Percentiles rank a stretch among this genome's conserved stretches.
phyloP scores from a whole-genome alignment of 2,797 vertebrate species.

The Oreonectes daqikongensis region DNA sequence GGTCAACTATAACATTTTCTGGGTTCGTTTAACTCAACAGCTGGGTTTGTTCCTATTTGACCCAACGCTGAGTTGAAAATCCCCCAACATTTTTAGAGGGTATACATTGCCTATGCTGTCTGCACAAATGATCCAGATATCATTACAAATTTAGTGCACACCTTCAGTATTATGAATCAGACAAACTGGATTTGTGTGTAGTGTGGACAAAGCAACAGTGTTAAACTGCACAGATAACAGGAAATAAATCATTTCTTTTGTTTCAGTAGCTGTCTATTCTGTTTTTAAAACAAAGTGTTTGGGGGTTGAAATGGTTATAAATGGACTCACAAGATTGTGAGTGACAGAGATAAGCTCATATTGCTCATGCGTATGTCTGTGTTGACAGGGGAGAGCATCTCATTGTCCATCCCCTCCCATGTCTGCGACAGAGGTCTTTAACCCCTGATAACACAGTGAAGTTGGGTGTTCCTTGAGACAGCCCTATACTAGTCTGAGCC shows the following conservation, averaged over 20 bases:
- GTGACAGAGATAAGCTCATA: slow-evolving; percentile 42
- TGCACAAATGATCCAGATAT: no score
- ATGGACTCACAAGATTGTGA: slow-evolving; percentile 18
- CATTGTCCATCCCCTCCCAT: slow-evolving; percentile 8
- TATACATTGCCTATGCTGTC: no score
- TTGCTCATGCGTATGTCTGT: slow-evolving; percentile 18
- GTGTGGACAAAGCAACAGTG: no score
- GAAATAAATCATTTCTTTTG: background rate
- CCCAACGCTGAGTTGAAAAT: no score
- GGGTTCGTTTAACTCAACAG: no score
- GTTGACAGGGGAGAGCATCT: slow-evolving; percentile 21
- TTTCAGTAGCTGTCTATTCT: slow-evolving; percentile 9
- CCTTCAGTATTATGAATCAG: no score
- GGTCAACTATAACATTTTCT: no score
- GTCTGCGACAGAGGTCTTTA: slow-evolving; percentile 17
- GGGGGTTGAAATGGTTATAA: slow-evolving; percentile 52
- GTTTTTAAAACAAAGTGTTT: slow-evolving; percentile 13
- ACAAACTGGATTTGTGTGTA: no score
- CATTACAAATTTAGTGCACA: no score
- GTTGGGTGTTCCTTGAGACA: slow-evolving; percentile 8
- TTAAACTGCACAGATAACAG: no score
- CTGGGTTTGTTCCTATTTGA: no score
- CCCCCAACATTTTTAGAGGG: no score
- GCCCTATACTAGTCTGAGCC: background rate
- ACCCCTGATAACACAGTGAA: slow-evolving; percentile 14